Evolutionary conservation across 2,888 invertebrate species (phyloP).

Genomic region (Azorinus chamasolen): DNA sequence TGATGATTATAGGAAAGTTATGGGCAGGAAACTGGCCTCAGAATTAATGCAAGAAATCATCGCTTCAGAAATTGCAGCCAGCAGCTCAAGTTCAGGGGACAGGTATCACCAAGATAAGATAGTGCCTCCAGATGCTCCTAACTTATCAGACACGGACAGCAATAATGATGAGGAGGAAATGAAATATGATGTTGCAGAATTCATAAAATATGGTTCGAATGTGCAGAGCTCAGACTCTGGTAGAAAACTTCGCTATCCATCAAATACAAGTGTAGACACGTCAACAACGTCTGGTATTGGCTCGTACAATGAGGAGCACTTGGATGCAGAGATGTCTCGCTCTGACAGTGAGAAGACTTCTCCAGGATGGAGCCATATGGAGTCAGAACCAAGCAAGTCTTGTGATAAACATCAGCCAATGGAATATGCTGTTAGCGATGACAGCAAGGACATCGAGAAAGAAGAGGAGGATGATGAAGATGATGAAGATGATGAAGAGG

Average conservation of each 20-base stretch:
- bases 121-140: conserved; percentile 44
- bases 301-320: conserved; percentile 76
- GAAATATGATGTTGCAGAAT: conserved; percentile 50
- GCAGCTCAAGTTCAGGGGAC: conserved; percentile 5
- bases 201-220: conserved; percentile 32
- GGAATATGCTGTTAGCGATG: conserved; percentile 27
- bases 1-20: conserved; percentile 3
- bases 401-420: conserved; percentile 27
- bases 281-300: conserved; percentile 82
- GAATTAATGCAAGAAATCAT: conserved; percentile 34
- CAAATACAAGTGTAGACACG: conserved; percentile 81
- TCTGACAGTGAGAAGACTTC: conserved; percentile 71
- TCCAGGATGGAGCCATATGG: conserved; percentile 67
- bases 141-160: conserved; percentile 51
- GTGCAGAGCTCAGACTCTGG: conserved; percentile 23
- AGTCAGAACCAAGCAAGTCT: conserved; percentile 26
- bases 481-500: conserved; percentile 49
- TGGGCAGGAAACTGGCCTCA: conserved; percentile 16
- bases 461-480: conserved; percentile 62
- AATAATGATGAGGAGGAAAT: conserved; percentile 52
- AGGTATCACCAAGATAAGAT: conserved; percentile 29
- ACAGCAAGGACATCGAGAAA: conserved; percentile 47
- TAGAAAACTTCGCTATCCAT: conserved; percentile 73
- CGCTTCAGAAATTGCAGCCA: conserved; percentile 3
- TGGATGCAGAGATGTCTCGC: conserved; percentile 63